Evolutionary conservation across 1,140 invertebrate genomes (phyloP).

Genomic region (Orius laevigatus): DNA sequence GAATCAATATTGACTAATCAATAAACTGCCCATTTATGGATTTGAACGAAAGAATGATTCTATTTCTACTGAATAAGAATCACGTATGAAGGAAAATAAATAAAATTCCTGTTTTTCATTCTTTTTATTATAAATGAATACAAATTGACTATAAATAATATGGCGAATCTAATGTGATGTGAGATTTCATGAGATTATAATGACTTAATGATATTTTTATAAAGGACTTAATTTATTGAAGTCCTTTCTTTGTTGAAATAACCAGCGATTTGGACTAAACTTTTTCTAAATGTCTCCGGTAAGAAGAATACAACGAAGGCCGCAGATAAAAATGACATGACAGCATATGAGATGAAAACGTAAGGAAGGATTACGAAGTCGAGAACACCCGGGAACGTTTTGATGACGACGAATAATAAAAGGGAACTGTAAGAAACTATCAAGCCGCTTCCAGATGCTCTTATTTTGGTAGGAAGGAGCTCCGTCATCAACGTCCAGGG

Average conservation of each 20-base stretch:
- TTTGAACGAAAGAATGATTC: too few relatives aligned
- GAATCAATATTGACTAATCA: too few relatives aligned
- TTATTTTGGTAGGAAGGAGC: constrained; percentile 26
- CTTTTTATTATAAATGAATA: too few relatives aligned
- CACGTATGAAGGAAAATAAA: too few relatives aligned
- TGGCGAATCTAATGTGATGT: too few relatives aligned
- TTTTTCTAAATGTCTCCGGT: constrained; percentile 58
- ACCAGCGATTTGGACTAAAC: constrained; percentile 36
- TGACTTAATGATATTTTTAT: too few relatives aligned
- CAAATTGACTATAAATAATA: too few relatives aligned
- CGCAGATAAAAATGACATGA: constrained; percentile 36
- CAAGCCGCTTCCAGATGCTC: constrained; percentile 34
- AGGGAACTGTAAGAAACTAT: constrained; percentile 42
- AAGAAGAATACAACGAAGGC: constrained; percentile 41
- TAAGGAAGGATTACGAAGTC: constrained; percentile 31
- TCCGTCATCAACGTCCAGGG: constrained; percentile 46
- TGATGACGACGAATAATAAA: constrained; percentile 45
- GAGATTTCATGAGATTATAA: too few relatives aligned
- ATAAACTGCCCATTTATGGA: too few relatives aligned
- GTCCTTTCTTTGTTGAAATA: constrained; percentile 22
- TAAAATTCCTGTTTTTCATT: too few relatives aligned
- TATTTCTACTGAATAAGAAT: too few relatives aligned
- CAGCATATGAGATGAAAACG: constrained; percentile 44
- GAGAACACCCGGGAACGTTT: constrained; percentile 38
- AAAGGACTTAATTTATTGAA: too few relatives aligned